Base-by-base conservation (phyloP, 2,113 vertebrate species). In the Macquaria ambigua region DNA sequence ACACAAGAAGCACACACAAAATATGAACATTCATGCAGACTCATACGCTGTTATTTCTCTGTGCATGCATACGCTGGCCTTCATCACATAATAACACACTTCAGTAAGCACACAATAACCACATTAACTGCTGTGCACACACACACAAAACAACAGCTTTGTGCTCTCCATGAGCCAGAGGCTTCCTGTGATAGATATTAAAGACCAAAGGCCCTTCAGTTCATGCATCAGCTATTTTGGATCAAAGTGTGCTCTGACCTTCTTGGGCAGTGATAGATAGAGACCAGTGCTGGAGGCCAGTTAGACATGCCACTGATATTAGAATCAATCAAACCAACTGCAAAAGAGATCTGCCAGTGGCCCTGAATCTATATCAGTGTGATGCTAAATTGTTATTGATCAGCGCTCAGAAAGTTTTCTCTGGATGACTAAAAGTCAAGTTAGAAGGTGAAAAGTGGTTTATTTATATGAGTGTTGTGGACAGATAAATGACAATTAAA, bases 181-280 rank as follows among this genome's bases (percentile, higher is more conserved):
- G 46, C 81, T 50, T 82, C 74, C 41, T 89, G 53, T 56, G 68
- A 59, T 77, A 50, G 64, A 90, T 75, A 89, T 90, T 79, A 72
- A 69, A 87, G 83, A 79, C 81, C 39, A 86, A 74, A 79, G 84
- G 76, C 81, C 83, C 1, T 50, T 92, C 73, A 72, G 64, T 70
- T 89, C 74, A 90, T 43, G 87, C 82, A 31, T 91, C 89, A 84
- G 48, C 59, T 83, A 20, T 43, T 90, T 85, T 76, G 68, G 63
- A 90, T 88, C 74, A 86, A 75, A 90, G 76, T 66, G 79, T 41
- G 81, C 68, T 53, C 69, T 87, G 92, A 92, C 86, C 90, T 92
- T 91, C 80, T 86, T 69, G 43, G 73, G 73, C 59, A 16, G 66
- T 63, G 78, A 82, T 79, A 83, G 73, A 89, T 63, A 41, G 55